phyloP scores from a whole-genome alignment of 2,113 vertebrate species.

The Corapipo altera region DNA sequence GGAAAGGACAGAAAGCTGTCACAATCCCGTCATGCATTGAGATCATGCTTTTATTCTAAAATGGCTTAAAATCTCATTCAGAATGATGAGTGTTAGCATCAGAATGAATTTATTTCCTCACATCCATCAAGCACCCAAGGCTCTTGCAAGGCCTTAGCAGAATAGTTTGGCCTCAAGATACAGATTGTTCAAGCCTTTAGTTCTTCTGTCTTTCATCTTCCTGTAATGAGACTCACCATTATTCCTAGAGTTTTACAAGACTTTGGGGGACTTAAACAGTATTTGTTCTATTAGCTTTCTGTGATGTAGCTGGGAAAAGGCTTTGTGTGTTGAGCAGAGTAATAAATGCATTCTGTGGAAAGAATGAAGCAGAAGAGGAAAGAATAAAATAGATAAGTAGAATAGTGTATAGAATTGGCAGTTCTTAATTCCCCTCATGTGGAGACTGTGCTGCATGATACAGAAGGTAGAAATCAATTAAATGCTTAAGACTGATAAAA shows the following conservation, averaged over 20 bases:
- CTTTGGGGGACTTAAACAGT: background rate
- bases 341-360: background rate
- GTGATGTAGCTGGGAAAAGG: background rate
- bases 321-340: background rate
- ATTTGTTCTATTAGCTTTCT: slow-evolving; percentile 4
- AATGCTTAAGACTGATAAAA: background rate
- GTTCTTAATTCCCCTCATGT: background rate
- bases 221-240: background rate
- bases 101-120: background rate
- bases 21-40: background rate
- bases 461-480: slow-evolving; percentile 9
- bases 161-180: background rate
- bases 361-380: background rate
- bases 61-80: background rate
- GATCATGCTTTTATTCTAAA: background rate
- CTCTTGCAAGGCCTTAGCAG: background rate
- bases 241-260: background rate
- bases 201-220: slow-evolving; percentile 5
- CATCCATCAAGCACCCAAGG: background rate
- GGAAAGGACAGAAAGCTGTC: background rate
- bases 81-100: background rate
- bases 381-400: background rate
- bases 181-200: background rate
- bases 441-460: background rate
- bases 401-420: background rate